Conservation (phyloP, 2,888 invertebrate genomes). For the Tetragnatha montana region DNA sequence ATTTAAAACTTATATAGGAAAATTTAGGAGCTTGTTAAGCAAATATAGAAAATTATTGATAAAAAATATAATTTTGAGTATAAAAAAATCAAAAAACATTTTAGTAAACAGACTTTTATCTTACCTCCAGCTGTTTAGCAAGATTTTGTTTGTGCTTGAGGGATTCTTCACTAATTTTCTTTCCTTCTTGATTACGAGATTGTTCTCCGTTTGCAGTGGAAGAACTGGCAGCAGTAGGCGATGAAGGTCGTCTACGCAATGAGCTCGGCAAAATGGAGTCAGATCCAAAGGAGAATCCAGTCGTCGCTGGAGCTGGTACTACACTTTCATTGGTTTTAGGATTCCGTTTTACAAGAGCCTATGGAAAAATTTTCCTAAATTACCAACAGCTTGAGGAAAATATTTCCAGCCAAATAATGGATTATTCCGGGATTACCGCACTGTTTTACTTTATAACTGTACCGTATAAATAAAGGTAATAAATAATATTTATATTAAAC, state of each 20-base stretch:
- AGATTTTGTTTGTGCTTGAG: constrained; percentile 79
- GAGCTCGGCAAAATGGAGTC: constrained; percentile 80
- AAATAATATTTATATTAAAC: not conserved
- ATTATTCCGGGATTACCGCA: not conserved
- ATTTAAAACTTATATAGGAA: not conserved
- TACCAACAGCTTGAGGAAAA: not conserved
- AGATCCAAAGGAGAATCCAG: constrained; percentile 77
- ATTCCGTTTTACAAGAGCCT: constrained; percentile 81
- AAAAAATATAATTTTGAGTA: not conserved
- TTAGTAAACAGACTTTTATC: not conserved
- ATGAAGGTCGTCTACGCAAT: constrained; percentile 81
- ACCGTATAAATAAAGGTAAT: not conserved
- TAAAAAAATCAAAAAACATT: not conserved
- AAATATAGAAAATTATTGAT: not conserved
- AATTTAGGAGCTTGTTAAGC: not conserved
- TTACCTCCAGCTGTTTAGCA: constrained; percentile 79
- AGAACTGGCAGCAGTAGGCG: constrained; percentile 74
- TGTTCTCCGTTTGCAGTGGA: constrained; percentile 40
- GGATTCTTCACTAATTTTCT: constrained; percentile 74
- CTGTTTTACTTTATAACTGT: not conserved
- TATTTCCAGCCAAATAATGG: not conserved
- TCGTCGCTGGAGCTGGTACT: constrained; percentile 71
- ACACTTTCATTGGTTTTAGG: constrained; percentile 78
- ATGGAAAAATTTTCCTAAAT: not conserved
- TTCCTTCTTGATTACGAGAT: constrained; percentile 71